A percentile compares a stretch with the other conserved stretches of the same genome.
These are phyloP conservation scores for Lepidocyrtinus sp. DNA, from an alignment of 2,888 invertebrate genomes.

Conservation along the genomic window DNA sequence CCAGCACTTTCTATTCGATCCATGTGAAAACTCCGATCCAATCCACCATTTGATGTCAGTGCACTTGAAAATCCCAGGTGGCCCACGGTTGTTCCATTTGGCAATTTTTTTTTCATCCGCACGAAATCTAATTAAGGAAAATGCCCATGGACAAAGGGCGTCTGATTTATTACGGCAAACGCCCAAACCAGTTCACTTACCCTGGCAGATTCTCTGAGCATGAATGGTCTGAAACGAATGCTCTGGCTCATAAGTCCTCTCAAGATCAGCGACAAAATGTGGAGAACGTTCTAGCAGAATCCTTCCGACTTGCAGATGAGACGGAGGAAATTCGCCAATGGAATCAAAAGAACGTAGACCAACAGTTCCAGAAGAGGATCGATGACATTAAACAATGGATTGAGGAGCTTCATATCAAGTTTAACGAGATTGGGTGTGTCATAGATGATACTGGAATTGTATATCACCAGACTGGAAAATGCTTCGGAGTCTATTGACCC, in stretches of 20 bases:
- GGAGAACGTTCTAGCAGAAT: conserved; percentile 39
- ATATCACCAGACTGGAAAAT: conserved; percentile 33
- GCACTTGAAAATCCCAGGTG: too few relatives aligned
- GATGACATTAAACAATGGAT: conserved; percentile 45
- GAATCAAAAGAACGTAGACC: conserved; percentile 36
- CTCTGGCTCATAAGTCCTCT: conserved; percentile 23
- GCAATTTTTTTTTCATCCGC: neutral
- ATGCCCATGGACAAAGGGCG: conserved; percentile 22
- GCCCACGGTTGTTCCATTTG: too few relatives aligned
- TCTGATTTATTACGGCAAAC: conserved; percentile 35
- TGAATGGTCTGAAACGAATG: conserved; percentile 35
- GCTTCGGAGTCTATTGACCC: conserved; percentile 22
- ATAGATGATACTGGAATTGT: conserved; percentile 34
- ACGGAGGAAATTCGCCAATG: conserved; percentile 36
- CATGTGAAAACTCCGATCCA: too few relatives aligned
- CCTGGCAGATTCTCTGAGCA: conserved; percentile 31
- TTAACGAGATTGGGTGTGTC: conserved; percentile 26
- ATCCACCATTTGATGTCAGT: too few relatives aligned
- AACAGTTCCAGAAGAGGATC: conserved; percentile 35
- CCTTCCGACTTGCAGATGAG: conserved; percentile 39
- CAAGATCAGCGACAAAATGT: conserved; percentile 24
- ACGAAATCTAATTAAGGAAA: neutral
- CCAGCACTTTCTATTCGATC: neutral
- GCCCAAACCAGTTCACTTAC: conserved; percentile 19
- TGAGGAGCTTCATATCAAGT: conserved; percentile 39